Percentiles rank a stretch among this genome's conserved stretches.
Conservation (phyloP, 1,140 invertebrate species). For the Carcinoscorpius rotundicauda region DNA sequence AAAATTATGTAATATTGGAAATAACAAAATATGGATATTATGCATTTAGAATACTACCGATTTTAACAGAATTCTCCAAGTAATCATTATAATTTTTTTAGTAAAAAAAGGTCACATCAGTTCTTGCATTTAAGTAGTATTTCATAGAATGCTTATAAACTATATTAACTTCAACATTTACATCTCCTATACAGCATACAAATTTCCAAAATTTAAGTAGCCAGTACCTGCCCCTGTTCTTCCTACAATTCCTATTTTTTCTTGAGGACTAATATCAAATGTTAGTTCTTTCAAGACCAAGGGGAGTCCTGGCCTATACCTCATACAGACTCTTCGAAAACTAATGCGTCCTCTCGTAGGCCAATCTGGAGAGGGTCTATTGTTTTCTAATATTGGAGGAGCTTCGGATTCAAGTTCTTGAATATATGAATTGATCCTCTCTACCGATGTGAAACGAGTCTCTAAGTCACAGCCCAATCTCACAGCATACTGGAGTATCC, state of each 20-base stretch:
- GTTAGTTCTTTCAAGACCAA: constrained; percentile 48
- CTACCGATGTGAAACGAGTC: constrained; percentile 50
- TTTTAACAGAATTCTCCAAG: no score
- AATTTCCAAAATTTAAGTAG: background rate
- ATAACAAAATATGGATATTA: no score
- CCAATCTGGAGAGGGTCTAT: constrained; percentile 41
- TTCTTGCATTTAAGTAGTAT: no score
- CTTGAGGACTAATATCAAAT: constrained; percentile 41
- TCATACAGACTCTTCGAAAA: constrained; percentile 52
- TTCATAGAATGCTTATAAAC: no score
- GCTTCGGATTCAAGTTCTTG: constrained; percentile 26
- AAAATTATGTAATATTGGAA: no score
- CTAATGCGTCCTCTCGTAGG: constrained; percentile 52
- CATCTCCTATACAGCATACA: no score
- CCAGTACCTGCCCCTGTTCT: constrained; percentile 38
- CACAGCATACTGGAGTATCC: constrained; percentile 51
- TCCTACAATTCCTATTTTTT: constrained; percentile 46
- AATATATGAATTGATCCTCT: constrained; percentile 41
- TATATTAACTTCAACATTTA: no score
- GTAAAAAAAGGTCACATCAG: no score
- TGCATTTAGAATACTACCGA: no score
- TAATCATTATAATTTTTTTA: no score
- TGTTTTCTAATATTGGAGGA: constrained; percentile 25
- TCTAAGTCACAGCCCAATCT: constrained; percentile 48
- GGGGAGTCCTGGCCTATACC: constrained; percentile 45